Conservation (phyloP, 2,797 vertebrate species). For the Rallus crepitans region DNA sequence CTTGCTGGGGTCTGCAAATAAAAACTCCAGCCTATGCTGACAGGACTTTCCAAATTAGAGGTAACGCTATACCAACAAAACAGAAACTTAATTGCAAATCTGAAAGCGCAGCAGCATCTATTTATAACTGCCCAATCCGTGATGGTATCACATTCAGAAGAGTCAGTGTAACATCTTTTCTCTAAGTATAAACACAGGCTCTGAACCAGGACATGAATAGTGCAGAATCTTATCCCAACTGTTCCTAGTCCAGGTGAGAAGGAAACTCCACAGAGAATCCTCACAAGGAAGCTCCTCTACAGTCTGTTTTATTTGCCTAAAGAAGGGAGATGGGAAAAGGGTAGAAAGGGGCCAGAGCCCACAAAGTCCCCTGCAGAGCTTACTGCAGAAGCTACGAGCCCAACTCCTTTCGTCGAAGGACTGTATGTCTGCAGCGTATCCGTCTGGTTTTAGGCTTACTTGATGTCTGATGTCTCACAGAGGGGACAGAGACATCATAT, state of each 20-base stretch:
- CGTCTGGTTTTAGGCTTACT: neutral
- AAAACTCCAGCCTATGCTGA: neutral
- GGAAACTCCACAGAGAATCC: neutral
- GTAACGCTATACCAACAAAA: neutral
- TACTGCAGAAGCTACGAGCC: neutral
- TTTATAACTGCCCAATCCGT: neutral
- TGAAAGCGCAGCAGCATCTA: neutral
- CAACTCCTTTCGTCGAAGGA: accelerated
- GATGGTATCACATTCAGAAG: neutral
- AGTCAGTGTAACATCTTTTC: neutral
- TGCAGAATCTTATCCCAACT: neutral
- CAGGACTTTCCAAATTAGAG: neutral
- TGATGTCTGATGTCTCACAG: neutral
- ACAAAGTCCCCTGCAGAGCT: neutral
- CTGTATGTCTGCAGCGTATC: neutral
- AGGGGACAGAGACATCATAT: neutral
- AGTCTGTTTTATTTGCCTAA: neutral
- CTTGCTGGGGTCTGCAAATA: neutral
- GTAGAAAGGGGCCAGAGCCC: neutral
- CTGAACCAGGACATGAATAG: neutral
- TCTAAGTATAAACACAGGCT: neutral
- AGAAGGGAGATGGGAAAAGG: neutral
- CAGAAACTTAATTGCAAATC: neutral
- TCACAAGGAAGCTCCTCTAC: neutral
- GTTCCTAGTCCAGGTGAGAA: neutral